Percentiles rank a stretch among this genome's conserved stretches.
Conservation (phyloP, 2,888 invertebrate species). For the Schizaphis graminum region DNA sequence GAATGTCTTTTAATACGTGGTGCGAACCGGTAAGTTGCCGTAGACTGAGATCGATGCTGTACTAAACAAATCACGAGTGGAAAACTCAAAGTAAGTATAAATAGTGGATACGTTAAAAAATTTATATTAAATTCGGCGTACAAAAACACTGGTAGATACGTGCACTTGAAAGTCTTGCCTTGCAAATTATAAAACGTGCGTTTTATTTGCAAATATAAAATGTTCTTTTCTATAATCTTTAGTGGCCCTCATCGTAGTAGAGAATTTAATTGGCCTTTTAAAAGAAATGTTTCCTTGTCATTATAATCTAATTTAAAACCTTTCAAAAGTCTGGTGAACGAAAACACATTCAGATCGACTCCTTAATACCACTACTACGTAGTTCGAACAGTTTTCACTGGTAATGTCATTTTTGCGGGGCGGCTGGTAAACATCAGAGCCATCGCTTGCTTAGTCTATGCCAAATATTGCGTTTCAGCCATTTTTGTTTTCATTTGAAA, state of each 20-base stretch:
- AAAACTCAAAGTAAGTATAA: not conserved
- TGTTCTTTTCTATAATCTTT: not conserved
- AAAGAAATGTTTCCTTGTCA: not conserved
- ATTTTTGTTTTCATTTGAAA: constrained; percentile 8
- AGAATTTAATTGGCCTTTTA: constrained; percentile 31
- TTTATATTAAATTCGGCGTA: not conserved
- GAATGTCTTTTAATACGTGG: not conserved
- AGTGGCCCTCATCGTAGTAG: not conserved
- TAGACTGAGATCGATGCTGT: not conserved
- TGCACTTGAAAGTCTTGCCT: not conserved
- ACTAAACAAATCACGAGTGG: not conserved
- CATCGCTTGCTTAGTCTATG: not conserved
- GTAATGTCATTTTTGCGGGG: constrained; percentile 12
- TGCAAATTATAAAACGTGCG: not conserved
- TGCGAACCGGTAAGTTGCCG: not conserved
- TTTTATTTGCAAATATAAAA: constrained; percentile 23
- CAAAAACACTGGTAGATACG: not conserved
- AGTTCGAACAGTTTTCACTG: constrained; percentile 4
- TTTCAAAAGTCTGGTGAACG: not conserved
- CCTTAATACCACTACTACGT: not conserved
- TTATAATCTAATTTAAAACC: constrained; percentile 50
- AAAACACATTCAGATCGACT: constrained; percentile 31
- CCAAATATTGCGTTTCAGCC: not conserved
- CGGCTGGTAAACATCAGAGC: constrained; percentile 18
- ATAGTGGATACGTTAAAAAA: not conserved